A percentile compares a stretch with the other conserved stretches of the same genome.
phyloP scores from a whole-genome alignment of 2,888 invertebrate species.

The Amiota mariae region DNA sequence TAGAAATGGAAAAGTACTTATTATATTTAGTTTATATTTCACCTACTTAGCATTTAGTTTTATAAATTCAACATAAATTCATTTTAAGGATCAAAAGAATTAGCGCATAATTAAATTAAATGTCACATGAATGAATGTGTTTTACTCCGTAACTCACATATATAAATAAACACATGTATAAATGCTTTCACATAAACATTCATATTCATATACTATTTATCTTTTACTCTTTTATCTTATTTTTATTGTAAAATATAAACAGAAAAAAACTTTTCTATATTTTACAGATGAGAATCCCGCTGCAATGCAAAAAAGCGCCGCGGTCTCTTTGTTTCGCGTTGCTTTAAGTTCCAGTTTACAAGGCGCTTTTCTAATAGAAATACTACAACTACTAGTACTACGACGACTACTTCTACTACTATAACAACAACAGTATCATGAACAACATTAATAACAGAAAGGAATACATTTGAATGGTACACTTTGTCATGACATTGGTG shows the following conservation, averaged over 20 bases:
- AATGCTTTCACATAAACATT: conserved; percentile 3
- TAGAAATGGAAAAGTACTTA: too few relatives aligned
- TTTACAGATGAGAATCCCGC: conserved; percentile 82
- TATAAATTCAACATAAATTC: too few relatives aligned
- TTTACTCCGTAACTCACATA: conserved; percentile 30
- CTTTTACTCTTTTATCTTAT: not conserved
- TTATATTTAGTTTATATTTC: too few relatives aligned
- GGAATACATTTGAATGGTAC: not conserved
- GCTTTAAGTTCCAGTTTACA: not conserved
- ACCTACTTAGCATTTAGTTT: too few relatives aligned
- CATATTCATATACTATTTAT: not conserved
- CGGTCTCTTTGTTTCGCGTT: conserved; percentile 38
- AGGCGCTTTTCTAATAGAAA: conserved; percentile 7
- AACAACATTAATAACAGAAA: conserved; percentile 7
- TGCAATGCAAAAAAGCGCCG: conserved; percentile 81
- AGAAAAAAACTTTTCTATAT: conserved; percentile 24
- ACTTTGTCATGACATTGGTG: not conserved
- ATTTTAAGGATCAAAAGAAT: too few relatives aligned
- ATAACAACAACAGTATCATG: conserved; percentile 32
- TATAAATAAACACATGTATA: conserved; percentile 35
- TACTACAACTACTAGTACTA: conserved; percentile 5
- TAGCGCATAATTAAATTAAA: too few relatives aligned
- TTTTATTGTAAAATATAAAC: not conserved
- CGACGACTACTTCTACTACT: conserved; percentile 20
- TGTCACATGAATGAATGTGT: conserved; percentile 2